Conservation (phyloP, 2,888 invertebrate species). For the Branchellion lobata region DNA sequence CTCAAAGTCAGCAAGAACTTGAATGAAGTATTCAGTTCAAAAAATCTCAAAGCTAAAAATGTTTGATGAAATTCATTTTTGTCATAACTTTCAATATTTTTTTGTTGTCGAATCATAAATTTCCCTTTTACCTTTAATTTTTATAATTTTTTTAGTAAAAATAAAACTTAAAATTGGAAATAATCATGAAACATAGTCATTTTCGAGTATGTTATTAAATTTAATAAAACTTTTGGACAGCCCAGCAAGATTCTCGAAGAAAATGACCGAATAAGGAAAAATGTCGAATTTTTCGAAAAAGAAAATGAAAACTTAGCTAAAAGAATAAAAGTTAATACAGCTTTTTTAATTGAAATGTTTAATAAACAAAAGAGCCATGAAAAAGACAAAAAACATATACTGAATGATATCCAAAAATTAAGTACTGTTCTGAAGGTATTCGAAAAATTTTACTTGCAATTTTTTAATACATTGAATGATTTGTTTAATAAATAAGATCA, state of each 20-base stretch:
- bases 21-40: background rate
- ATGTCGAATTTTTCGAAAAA: background rate
- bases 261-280: conserved; percentile 19
- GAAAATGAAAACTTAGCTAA: conserved; percentile 2
- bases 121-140: too few species aligned
- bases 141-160: too few species aligned
- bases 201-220: too few species aligned
- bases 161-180: too few species aligned
- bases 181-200: too few species aligned
- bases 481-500: too few species aligned
- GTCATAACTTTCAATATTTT: too few species aligned
- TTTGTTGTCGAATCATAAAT: too few species aligned
- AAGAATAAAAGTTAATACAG: background rate
- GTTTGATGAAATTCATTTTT: too few species aligned
- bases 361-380: background rate
- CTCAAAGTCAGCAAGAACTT: background rate
- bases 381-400: background rate
- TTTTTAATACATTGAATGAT: too few species aligned
- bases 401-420: background rate
- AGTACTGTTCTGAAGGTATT: background rate
- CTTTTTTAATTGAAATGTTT: background rate
- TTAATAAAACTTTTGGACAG: too few species aligned
- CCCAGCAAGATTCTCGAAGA: background rate
- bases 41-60: background rate
- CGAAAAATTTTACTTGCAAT: too few species aligned